phyloP scores from a whole-genome alignment of 2,888 invertebrate species.

The Scotopteryx bipunctaria region DNA sequence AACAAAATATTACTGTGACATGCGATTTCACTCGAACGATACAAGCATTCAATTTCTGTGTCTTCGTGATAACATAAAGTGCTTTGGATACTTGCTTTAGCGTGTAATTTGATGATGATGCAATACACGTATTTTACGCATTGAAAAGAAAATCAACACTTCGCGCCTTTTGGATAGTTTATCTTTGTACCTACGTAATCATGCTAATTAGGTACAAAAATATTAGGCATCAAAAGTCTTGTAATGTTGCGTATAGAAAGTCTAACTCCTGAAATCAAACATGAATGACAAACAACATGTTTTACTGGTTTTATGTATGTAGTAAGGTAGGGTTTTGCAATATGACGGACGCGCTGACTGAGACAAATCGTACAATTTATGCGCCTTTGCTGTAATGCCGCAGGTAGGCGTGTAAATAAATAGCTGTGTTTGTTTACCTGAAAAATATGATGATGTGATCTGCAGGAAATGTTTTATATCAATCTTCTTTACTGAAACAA shows the following conservation, averaged over 20 bases:
- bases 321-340: conserved; percentile 10
- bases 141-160: no score
- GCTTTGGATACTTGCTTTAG: no score
- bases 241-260: no score
- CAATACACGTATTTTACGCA: no score
- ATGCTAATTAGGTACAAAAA: no score
- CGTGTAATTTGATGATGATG: no score
- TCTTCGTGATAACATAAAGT: no score
- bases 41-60: no score
- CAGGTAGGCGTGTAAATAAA: conserved; percentile 47
- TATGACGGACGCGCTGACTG: conserved; percentile 48
- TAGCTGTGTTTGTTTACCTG: conserved; percentile 33
- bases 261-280: not conserved
- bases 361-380: conserved; percentile 63
- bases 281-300: not conserved
- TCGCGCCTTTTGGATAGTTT: no score
- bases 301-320: conserved; percentile 11
- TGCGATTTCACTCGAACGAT: conserved; percentile 13
- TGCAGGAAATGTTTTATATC: conserved; percentile 29
- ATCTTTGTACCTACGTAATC: no score
- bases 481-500: conserved; percentile 27
- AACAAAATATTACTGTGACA: conserved; percentile 46
- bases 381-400: conserved; percentile 40
- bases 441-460: conserved; percentile 24
- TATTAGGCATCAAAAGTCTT: no score